phyloP scores from a whole-genome alignment of 2,797 vertebrate genomes.

The Melanotaenia boesemani region DNA sequence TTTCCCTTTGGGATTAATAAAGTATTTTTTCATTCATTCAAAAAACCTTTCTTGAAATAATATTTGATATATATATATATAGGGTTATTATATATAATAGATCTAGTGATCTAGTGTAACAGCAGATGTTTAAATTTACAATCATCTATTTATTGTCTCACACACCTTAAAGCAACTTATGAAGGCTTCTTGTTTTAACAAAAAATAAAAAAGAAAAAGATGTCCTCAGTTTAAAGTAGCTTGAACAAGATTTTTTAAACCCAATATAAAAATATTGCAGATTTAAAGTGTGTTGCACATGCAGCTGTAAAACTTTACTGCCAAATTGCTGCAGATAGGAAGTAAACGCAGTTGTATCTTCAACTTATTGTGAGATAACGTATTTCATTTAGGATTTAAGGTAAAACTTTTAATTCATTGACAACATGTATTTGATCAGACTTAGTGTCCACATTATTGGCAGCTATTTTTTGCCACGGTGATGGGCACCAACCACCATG shows the following conservation, averaged over 20 bases:
- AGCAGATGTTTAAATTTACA: background rate
- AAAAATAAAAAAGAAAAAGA: background rate
- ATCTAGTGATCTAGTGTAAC: background rate
- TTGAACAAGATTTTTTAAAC: background rate
- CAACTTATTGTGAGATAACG: background rate
- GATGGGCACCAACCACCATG: constrained; percentile 93
- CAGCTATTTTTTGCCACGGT: constrained; percentile 85
- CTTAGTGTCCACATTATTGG: background rate
- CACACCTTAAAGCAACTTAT: background rate
- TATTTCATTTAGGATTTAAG: constrained; percentile 17
- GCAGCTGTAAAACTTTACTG: background rate
- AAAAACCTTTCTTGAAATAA: background rate
- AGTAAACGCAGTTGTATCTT: background rate
- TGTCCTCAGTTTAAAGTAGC: background rate
- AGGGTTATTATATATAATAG: background rate
- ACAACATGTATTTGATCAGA: constrained; percentile 7
- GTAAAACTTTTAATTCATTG: constrained; percentile 16
- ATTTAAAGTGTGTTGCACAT: background rate
- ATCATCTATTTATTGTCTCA: background rate
- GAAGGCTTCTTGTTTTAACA: background rate
- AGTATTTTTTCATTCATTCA: no score
- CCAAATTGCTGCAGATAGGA: background rate
- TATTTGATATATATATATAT: background rate
- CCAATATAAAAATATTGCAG: background rate
- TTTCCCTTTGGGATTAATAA: no score